A percentile compares a stretch with the other conserved stretches of the same genome.
Conservation (phyloP, 1,140 invertebrate genomes). For the Diorhabda carinulata region DNA sequence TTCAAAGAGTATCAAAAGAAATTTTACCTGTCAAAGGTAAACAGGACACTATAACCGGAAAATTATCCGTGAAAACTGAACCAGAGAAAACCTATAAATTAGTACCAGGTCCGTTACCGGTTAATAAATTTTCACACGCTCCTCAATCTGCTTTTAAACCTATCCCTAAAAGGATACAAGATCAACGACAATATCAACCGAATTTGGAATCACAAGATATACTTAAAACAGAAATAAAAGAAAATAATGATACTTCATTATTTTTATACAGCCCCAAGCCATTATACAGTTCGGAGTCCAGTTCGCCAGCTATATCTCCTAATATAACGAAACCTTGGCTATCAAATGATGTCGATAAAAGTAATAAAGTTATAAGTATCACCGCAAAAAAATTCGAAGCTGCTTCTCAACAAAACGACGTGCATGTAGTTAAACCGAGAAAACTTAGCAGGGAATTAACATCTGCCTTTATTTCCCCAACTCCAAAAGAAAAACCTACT, state of each 20-base stretch:
- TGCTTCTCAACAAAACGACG: conserved; percentile 35
- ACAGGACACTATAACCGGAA: conserved; percentile 44
- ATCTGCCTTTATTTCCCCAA: conserved; percentile 22
- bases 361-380: conserved; percentile 46
- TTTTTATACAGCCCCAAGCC: conserved; percentile 40
- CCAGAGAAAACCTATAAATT: conserved; percentile 42
- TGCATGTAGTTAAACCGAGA: conserved; percentile 26
- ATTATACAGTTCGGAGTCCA: conserved; percentile 8
- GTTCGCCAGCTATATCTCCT: conserved; percentile 23
- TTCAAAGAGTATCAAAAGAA: neutral
- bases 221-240: conserved; percentile 28
- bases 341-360: conserved; percentile 34
- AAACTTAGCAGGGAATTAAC: conserved; percentile 38
- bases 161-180: conserved; percentile 31
- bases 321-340: conserved; percentile 45
- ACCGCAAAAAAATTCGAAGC: conserved; percentile 51
- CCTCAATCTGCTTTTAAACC: conserved; percentile 68
- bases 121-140: conserved; percentile 69
- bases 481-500: conserved; percentile 25
- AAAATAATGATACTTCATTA: conserved; percentile 34
- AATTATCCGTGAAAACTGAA: conserved; percentile 48
- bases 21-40: neutral
- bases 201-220: conserved; percentile 18
- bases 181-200: neutral
- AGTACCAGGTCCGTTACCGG: conserved; percentile 54